Conservation (phyloP, 2,888 invertebrate species). For the Orthonychiurus folsomi region DNA sequence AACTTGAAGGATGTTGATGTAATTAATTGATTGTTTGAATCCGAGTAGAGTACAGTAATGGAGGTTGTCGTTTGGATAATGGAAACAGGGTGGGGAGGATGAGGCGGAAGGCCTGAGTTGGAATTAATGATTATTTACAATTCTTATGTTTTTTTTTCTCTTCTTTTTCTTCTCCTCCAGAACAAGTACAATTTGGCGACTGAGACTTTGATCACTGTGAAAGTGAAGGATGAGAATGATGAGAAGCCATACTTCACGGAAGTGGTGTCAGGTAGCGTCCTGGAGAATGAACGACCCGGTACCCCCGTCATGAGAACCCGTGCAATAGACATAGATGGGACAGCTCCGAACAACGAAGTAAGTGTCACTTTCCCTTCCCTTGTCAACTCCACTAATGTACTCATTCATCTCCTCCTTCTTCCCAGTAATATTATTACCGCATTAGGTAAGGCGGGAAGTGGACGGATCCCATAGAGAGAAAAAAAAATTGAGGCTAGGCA, state of each 20-base stretch:
- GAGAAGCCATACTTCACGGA: conserved; percentile 80
- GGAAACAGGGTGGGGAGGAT: no score
- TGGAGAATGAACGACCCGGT: conserved; percentile 74
- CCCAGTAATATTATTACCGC: not conserved
- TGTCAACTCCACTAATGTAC: not conserved
- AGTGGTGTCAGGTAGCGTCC: conserved; percentile 66
- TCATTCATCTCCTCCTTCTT: not conserved
- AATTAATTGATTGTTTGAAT: no score
- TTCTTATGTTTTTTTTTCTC: no score
- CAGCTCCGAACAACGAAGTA: conserved; percentile 66
- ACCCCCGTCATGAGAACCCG: conserved; percentile 78
- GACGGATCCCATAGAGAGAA: not conserved
- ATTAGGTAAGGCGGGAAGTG: not conserved
- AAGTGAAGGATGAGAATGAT: conserved; percentile 80
- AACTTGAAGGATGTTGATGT: no score
- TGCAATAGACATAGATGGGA: conserved; percentile 79
- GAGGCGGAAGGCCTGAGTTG: no score
- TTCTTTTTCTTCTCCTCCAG: conserved; percentile 45
- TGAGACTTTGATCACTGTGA: conserved; percentile 67
- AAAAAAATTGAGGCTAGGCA: no score
- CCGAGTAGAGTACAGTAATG: no score
- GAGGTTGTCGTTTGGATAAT: no score
- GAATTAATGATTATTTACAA: not conserved
- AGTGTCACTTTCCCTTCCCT: conserved; percentile 13
- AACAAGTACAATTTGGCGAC: conserved; percentile 71